These are phyloP conservation scores for Diplolepis rosae DNA, from an alignment of 2,888 invertebrate species.

Conservation along the genomic window DNA sequence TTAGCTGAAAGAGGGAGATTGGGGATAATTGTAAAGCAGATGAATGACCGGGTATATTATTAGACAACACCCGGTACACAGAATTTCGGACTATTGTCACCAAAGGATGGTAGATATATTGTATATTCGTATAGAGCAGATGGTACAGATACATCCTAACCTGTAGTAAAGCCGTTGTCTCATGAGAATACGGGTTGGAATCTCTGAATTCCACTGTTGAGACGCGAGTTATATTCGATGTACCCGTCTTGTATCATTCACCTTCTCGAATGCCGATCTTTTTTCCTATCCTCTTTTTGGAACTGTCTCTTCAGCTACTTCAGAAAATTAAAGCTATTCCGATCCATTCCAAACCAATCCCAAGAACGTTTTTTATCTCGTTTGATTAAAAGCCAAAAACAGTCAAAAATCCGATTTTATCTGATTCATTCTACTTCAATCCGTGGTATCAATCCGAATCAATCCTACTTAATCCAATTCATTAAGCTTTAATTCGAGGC, in stretches of 20 bases:
- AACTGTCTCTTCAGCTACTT: neutral
- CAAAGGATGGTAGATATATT: neutral
- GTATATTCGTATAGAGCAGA: conserved; percentile 25
- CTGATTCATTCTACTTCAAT: too few relatives aligned
- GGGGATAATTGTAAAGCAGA: neutral
- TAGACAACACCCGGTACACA: conserved; percentile 27
- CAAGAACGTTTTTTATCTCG: too few relatives aligned
- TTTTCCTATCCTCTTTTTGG: neutral
- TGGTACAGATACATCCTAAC: neutral
- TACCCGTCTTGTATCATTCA: conserved; percentile 2
- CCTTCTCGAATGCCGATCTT: neutral
- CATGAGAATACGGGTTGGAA: conserved; percentile 14
- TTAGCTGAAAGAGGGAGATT: neutral
- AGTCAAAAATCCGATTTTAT: too few relatives aligned
- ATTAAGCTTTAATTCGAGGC: too few relatives aligned
- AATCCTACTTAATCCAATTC: too few relatives aligned
- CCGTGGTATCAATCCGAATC: too few relatives aligned
- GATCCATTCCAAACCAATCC: too few relatives aligned
- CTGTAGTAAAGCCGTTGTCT: conserved; percentile 3
- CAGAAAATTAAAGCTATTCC: too few relatives aligned
- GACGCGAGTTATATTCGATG: neutral
- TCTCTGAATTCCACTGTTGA: conserved; percentile 20
- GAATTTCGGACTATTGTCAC: conserved; percentile 30
- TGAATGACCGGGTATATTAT: conserved; percentile 31
- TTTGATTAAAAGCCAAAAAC: too few relatives aligned